Conservation (phyloP, 2,888 invertebrate species). For the Agrotis segetum region DNA sequence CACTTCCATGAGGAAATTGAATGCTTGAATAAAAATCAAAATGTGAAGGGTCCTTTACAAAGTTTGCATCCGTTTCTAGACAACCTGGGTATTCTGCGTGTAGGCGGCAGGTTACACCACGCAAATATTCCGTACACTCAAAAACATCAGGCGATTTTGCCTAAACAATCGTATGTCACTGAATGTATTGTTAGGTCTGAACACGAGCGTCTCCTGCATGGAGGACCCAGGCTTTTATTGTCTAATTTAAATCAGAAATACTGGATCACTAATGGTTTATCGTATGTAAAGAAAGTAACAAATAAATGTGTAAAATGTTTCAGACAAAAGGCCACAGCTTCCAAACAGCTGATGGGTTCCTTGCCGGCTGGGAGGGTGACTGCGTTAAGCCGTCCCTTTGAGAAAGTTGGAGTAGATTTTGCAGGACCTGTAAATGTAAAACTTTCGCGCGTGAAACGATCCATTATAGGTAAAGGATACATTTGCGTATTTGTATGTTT, state of each 20-base stretch:
- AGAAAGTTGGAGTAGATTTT: background rate
- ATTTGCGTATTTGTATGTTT: slow-evolving; percentile 10
- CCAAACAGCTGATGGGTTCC: slow-evolving; percentile 6
- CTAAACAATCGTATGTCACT: background rate
- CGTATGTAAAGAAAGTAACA: background rate
- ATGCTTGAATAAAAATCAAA: background rate
- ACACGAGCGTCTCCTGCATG: background rate
- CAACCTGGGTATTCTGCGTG: background rate
- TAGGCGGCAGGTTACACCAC: background rate
- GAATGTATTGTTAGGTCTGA: background rate
- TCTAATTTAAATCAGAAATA: background rate
- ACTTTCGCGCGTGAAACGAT: background rate
- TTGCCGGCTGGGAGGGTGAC: slow-evolving; percentile 7
- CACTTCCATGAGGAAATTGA: background rate
- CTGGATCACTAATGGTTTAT: background rate
- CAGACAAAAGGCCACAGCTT: background rate
- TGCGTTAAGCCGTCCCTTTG: background rate
- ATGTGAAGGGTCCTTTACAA: background rate
- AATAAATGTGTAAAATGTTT: background rate
- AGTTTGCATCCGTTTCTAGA: background rate
- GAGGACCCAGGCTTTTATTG: background rate
- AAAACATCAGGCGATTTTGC: background rate
- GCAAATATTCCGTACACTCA: background rate
- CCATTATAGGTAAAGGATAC: background rate
- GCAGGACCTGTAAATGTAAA: slow-evolving; percentile 6